These are phyloP conservation scores for Urosaurus nigricauda DNA, from an alignment of 2,797 vertebrate genomes.

Conservation along the genomic window DNA sequence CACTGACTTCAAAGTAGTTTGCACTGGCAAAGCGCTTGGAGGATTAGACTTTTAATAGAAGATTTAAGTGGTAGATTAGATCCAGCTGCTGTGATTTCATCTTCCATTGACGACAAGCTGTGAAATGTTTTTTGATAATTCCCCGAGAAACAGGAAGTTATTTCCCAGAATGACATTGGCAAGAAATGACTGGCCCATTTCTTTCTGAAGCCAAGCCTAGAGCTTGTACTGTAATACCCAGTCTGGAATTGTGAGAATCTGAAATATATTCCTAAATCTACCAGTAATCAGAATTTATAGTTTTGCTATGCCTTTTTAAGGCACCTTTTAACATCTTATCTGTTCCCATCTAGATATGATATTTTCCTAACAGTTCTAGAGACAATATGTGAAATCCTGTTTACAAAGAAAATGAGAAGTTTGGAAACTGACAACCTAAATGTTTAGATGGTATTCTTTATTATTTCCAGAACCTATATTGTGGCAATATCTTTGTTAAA, in stretches of 20 bases:
- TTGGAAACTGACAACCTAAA: neutral
- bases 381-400: neutral
- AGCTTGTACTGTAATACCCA: conserved; percentile 14
- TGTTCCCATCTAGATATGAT: neutral
- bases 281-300: conserved; percentile 12
- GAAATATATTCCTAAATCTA: conserved; percentile 15
- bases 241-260: neutral
- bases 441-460: neutral
- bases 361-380: neutral
- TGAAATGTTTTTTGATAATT: conserved; percentile 29
- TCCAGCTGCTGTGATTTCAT: conserved; percentile 34
- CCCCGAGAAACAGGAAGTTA: conserved; percentile 35
- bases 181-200: conserved; percentile 18
- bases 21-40: conserved; percentile 23
- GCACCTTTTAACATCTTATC: neutral
- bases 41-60: conserved; percentile 45
- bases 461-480: neutral
- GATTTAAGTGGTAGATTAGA: conserved; percentile 44
- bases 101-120: conserved; percentile 13
- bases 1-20: conserved; percentile 31
- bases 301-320: neutral
- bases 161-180: conserved; percentile 27
- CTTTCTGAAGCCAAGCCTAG: conserved; percentile 13
- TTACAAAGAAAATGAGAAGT: neutral
- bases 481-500: neutral